phyloP scores from a whole-genome alignment of 2,888 invertebrate species.

The Trissolcus brochymenae region DNA sequence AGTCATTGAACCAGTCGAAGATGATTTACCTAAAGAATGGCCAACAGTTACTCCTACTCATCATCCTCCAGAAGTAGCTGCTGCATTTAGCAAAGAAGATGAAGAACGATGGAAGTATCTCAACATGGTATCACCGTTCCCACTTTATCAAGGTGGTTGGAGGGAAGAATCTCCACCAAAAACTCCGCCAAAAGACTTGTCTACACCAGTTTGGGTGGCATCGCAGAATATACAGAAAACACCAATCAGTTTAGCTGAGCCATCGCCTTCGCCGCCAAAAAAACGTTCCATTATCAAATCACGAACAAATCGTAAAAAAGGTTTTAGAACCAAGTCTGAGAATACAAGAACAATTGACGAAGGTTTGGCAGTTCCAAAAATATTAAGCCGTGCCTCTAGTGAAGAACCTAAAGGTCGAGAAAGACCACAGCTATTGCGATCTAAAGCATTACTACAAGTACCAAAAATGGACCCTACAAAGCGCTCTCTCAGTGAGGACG shows the following conservation, averaged over 20 bases:
- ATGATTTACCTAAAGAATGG: constrained; percentile 62
- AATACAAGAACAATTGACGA: constrained; percentile 62
- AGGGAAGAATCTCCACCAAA: constrained; percentile 71
- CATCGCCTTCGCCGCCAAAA: constrained; percentile 61
- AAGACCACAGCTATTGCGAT: constrained; percentile 69
- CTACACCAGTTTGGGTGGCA: constrained; percentile 69
- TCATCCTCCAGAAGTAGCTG: constrained; percentile 67
- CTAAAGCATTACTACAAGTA: constrained; percentile 71
- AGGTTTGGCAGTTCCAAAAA: constrained; percentile 61
- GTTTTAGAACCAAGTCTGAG: constrained; percentile 64
- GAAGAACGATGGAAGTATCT: constrained; percentile 71
- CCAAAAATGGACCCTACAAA: constrained; percentile 68
- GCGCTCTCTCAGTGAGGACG: constrained; percentile 74
- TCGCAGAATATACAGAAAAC: constrained; percentile 62
- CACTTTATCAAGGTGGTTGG: constrained; percentile 74
- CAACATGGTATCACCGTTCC: constrained; percentile 72
- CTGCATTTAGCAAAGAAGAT: constrained; percentile 66
- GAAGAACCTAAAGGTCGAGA: constrained; percentile 68
- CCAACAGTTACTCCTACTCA: constrained; percentile 71
- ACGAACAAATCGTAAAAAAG: constrained; percentile 62
- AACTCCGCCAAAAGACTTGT: constrained; percentile 66
- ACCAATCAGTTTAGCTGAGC: constrained; percentile 53
- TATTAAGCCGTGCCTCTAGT: constrained; percentile 66
- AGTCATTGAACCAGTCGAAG: constrained; percentile 38
- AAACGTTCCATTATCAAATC: constrained; percentile 60